Evolutionary conservation across 2,797 vertebrate genomes (phyloP).

Genomic region (Melanotaenia nigrans): DNA sequence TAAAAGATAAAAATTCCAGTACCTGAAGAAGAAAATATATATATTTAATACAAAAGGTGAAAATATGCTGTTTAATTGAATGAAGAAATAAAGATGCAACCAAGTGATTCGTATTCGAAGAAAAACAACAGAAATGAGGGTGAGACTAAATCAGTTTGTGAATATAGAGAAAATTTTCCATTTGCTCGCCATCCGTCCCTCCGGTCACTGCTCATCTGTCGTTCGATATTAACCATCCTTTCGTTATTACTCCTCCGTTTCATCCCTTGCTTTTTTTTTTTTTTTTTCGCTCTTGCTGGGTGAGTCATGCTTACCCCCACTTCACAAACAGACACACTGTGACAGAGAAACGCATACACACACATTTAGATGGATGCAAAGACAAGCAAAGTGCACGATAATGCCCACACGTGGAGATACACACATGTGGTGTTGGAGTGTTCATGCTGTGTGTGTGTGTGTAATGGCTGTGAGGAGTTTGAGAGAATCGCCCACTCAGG

Average conservation of each 20-base stretch:
- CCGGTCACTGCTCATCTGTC: conserved; percentile 69
- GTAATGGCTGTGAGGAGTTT: conserved; percentile 60
- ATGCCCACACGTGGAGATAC: conserved; percentile 36
- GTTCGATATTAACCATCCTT: conserved; percentile 72
- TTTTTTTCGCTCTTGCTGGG: conserved; percentile 34
- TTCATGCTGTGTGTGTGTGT: conserved; percentile 27
- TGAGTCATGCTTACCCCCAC: conserved; percentile 62
- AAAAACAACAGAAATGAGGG: conserved; percentile 1
- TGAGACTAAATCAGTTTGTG: conserved; percentile 4
- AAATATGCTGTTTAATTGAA: background rate
- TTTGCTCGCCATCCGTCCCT: conserved; percentile 42
- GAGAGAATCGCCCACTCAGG: conserved; percentile 71
- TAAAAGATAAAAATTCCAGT: no score
- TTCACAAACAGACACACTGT: conserved; percentile 43
- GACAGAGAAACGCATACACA: conserved; percentile 36
- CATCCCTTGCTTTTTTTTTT: conserved; percentile 58
- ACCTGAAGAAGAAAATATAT: background rate
- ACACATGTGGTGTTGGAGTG: conserved; percentile 34
- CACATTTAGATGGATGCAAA: conserved; percentile 18
- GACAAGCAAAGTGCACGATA: conserved; percentile 18
- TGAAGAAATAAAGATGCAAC: conserved; percentile 5
- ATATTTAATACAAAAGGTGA: background rate
- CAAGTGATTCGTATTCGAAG: conserved; percentile 10
- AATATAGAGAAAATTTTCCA: conserved; percentile 50
- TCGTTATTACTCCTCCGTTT: conserved; percentile 62